Evolutionary conservation across 2,888 invertebrate genomes (phyloP), one percentile per base, ranked within the genome.

Genomic region (Ophonus ardosiacus): DNA sequence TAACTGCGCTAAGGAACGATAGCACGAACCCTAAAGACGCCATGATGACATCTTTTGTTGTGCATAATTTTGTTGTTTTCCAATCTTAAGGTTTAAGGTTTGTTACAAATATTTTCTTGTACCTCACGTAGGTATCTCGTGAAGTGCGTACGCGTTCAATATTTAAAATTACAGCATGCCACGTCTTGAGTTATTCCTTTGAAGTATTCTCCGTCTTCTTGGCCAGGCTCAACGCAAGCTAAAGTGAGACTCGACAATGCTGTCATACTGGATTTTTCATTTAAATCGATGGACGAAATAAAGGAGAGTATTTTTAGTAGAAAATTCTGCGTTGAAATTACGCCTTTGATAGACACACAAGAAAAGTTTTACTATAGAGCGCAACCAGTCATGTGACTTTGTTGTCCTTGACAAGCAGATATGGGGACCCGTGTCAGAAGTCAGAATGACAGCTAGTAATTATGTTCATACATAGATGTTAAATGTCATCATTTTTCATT

Each of bases 151-250:
- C 24, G 68, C 68, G 68, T 68, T 38, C 38, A 68, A 68, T 68
- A 68, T 68, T 68, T 68, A 68, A 68, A 68, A 68, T 68, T 68
- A 68, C 31, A 15, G 38, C 68, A 31, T 68, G 15, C 31, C 31
- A 31, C 68, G 68, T 68, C 68, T 31, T 68, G 31, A 68, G 68
- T 31, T 68, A 68, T 68, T 68, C 68, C 68, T 68, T 68, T 68
- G 68, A 68, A 68, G 68, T 31, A 38, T 31, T 68, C 38, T 63
- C n/a, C 7, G 63, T 8, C 63, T 24, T 13, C 63, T 63, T 13
- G 21, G 21, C 31, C 31, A 68, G 68, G 15, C 68, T 68, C 68
- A 68, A 31, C 68, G 38, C 38, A n/a, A 15, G 68, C 68, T 68
- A 15, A 68, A 68, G 68, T 68, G 68, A 31, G 15, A 68, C 68